Evolutionary conservation across 2,888 invertebrate genomes (phyloP).

Genomic region (Diarsia brunnea): DNA sequence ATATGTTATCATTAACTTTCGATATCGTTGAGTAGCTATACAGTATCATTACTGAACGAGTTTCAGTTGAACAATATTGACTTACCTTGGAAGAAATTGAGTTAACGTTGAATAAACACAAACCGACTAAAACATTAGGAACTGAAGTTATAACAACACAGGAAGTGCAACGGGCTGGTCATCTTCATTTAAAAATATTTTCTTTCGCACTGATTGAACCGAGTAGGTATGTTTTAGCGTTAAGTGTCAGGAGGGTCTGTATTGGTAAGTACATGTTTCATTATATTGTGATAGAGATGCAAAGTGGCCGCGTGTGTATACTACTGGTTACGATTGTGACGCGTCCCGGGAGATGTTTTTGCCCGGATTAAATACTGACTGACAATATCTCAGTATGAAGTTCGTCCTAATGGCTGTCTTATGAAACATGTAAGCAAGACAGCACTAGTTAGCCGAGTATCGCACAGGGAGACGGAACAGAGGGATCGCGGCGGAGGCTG

Average conservation of each 20-base stretch:
- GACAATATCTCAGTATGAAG: constrained; percentile 56
- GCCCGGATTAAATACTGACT: constrained; percentile 58
- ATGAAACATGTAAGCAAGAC: constrained; percentile 65
- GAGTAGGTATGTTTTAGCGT: constrained; percentile 45
- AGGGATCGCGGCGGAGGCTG: constrained; percentile 78
- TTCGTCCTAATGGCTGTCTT: constrained; percentile 52
- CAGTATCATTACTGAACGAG: constrained; percentile 4
- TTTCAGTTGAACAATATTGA: constrained; percentile 24
- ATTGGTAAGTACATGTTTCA: constrained; percentile 48
- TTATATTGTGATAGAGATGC: constrained; percentile 44
- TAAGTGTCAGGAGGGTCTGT: constrained; percentile 24
- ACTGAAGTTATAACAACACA: constrained; percentile 47
- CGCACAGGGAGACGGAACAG: constrained; percentile 50
- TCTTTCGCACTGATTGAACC: constrained; percentile 40
- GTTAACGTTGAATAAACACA: constrained; percentile 45
- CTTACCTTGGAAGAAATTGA: constrained; percentile 62
- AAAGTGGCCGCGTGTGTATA: constrained; percentile 31
- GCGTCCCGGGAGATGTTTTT: constrained; percentile 54
- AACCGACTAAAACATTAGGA: constrained; percentile 46
- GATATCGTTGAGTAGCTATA: not conserved
- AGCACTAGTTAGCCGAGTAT: constrained; percentile 58
- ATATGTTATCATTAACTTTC: not conserved
- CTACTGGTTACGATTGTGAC: constrained; percentile 50
- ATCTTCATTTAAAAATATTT: constrained; percentile 46
- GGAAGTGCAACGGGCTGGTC: constrained; percentile 27